These are phyloP conservation scores for Hylyphantes graminicola DNA, from an alignment of 1,140 invertebrate genomes.

Conservation along the genomic window DNA sequence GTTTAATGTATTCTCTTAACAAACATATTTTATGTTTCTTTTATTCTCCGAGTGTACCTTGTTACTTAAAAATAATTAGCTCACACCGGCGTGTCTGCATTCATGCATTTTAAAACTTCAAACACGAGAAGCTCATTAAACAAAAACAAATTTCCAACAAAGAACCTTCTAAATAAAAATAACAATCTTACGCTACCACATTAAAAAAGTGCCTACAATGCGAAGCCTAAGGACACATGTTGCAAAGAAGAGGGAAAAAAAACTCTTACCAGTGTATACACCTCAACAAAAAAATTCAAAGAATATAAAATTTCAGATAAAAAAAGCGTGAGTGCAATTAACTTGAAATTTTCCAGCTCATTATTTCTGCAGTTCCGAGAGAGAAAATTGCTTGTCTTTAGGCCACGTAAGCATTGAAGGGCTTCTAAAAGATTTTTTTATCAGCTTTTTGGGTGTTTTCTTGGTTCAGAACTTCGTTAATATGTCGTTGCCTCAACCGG, in stretches of 20 bases:
- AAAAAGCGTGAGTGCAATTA: slow-evolving; percentile 46
- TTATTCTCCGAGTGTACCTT: too few relatives aligned
- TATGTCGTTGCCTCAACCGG: slow-evolving; percentile 26
- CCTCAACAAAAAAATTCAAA: neutral
- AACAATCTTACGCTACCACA: neutral
- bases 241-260: slow-evolving; percentile 14
- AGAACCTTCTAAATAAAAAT: slow-evolving; percentile 24
- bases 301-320: slow-evolving; percentile 15
- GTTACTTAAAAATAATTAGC: too few relatives aligned
- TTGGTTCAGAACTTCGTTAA: slow-evolving; percentile 43
- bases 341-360: slow-evolving; percentile 49
- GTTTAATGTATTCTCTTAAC: too few relatives aligned
- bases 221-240: slow-evolving; percentile 12
- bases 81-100: too few relatives aligned
- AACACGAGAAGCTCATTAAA: neutral
- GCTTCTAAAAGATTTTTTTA: slow-evolving; percentile 9
- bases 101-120: too few relatives aligned
- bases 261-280: neutral
- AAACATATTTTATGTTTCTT: too few relatives aligned
- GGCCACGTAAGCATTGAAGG: slow-evolving; percentile 47
- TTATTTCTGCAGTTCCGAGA: slow-evolving; percentile 42
- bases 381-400: slow-evolving; percentile 52
- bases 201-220: slow-evolving; percentile 28
- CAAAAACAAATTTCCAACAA: neutral
- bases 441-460: slow-evolving; percentile 1